Evolutionary conservation across 2,888 invertebrate genomes (phyloP).

Genomic region (Torymus texanus): DNA sequence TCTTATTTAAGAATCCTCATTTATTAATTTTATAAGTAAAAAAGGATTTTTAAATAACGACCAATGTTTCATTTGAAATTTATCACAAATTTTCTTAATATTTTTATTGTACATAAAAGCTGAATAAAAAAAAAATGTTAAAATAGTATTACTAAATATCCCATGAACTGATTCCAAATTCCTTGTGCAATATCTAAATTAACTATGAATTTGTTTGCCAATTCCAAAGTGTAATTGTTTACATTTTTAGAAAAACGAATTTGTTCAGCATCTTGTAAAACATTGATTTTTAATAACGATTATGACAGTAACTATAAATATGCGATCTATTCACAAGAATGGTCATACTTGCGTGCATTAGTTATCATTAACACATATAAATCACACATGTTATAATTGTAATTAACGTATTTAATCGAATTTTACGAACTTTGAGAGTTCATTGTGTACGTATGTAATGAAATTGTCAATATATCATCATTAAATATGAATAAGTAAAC

Average conservation of each 20-base stretch:
- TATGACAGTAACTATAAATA: slow-evolving; percentile 4
- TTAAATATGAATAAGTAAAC: slow-evolving; percentile 46
- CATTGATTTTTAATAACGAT: slow-evolving; percentile 32
- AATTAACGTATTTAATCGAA: slow-evolving; percentile 50
- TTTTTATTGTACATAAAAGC: slow-evolving; percentile 22
- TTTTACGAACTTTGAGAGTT: slow-evolving; percentile 53
- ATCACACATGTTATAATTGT: slow-evolving; percentile 48
- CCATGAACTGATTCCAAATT: slow-evolving; percentile 6
- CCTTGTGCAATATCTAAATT: slow-evolving; percentile 23
- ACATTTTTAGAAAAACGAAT: slow-evolving; percentile 19
- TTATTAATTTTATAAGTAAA: slow-evolving; percentile 2
- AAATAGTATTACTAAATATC: not conserved
- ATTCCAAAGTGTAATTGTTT: slow-evolving; percentile 10
- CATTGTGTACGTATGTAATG: slow-evolving; percentile 60
- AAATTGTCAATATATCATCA: slow-evolving; percentile 61
- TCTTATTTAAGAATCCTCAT: slow-evolving; percentile 5
- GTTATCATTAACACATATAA: slow-evolving; percentile 49
- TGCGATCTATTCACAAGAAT: slow-evolving; percentile 39
- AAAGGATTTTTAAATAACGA: not conserved
- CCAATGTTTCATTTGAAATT: not conserved
- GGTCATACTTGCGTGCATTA: slow-evolving; percentile 50
- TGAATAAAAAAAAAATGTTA: slow-evolving; percentile 7
- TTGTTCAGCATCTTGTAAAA: slow-evolving; percentile 3
- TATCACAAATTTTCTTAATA: not conserved
- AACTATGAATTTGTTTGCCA: not conserved